Evolutionary conservation across 2,113 vertebrate species (phyloP).

Genomic region (Ardeotis arabs): DNA sequence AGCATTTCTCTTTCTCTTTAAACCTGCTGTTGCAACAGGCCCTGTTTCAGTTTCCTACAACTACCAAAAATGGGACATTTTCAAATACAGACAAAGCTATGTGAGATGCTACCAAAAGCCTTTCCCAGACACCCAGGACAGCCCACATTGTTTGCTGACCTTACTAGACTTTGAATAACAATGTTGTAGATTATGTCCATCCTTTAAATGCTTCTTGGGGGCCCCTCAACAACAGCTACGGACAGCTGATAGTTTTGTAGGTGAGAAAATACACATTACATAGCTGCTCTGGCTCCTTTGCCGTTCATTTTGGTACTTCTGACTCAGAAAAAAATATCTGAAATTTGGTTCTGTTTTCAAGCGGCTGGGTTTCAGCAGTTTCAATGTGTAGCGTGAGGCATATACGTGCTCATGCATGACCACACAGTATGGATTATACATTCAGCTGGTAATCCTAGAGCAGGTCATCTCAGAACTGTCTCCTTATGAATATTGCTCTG

Average conservation of each 20-base stretch:
- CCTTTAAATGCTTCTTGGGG: not conserved
- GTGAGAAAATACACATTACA: not conserved
- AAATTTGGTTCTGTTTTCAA: not conserved
- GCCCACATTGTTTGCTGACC: fast-evolving
- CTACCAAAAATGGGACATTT: not conserved
- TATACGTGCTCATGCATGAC: not conserved
- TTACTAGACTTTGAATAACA: not conserved
- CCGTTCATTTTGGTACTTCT: not conserved
- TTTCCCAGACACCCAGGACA: not conserved
- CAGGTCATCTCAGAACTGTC: not conserved
- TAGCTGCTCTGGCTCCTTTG: not conserved
- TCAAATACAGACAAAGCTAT: not conserved
- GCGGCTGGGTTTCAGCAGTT: not conserved
- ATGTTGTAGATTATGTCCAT: not conserved
- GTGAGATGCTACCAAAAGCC: not conserved
- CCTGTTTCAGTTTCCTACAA: not conserved
- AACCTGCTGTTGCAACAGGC: not conserved
- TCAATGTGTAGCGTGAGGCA: not conserved
- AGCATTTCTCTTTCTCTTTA: conserved; percentile 3
- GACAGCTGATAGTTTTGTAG: not conserved
- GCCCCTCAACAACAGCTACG: not conserved
- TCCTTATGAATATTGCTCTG: not conserved
- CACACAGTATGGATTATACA: fast-evolving
- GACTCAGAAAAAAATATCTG: not conserved
- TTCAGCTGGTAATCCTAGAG: not conserved